phyloP scores from a whole-genome alignment of 2,113 vertebrate genomes.

The Etia nguti region DNA sequence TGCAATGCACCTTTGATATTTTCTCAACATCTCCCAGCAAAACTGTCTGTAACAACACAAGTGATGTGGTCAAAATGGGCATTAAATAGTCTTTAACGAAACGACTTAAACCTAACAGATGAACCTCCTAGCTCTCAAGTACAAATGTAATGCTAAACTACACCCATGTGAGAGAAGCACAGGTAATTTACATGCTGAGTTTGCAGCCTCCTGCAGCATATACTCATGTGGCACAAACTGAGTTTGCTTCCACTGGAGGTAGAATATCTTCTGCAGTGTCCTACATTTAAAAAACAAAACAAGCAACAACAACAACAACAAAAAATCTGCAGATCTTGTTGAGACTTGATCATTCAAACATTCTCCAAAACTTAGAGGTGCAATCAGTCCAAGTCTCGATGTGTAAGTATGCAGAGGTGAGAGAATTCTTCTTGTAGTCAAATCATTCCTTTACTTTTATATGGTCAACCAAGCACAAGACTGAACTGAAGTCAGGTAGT shows the following conservation, averaged over 20 bases:
- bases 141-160: neutral
- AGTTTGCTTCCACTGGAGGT: neutral
- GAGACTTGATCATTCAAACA: neutral
- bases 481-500: neutral
- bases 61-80: neutral
- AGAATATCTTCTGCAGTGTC: neutral
- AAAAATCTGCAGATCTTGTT: neutral
- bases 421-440: neutral
- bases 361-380: neutral
- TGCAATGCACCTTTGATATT: neutral
- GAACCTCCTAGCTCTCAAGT: neutral
- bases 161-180: neutral
- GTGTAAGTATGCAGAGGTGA: neutral
- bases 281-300: neutral
- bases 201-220: neutral
- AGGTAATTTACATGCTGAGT: neutral
- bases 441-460: neutral
- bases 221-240: neutral
- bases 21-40: neutral
- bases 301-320: neutral
- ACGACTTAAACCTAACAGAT: neutral
- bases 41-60: neutral
- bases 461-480: neutral
- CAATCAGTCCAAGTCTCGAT: neutral
- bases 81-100: neutral